A percentile compares a stretch with the other conserved stretches of the same genome.
Evolutionary conservation across 53 echinoderm and acorn worm species (phyloP).

Genomic region (Antedon mediterranea): DNA sequence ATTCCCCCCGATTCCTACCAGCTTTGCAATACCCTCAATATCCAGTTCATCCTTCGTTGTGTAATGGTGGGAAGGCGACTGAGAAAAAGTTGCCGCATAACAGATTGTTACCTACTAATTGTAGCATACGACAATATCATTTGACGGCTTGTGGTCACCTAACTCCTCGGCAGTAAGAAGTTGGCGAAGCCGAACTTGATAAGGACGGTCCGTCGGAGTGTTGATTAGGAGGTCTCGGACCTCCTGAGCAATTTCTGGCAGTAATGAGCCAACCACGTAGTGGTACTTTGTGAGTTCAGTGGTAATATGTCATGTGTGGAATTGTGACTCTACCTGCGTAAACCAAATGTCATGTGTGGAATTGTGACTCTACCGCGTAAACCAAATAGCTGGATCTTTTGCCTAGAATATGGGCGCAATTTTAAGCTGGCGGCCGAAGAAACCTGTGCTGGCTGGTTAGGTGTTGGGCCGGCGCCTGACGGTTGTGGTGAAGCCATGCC

Average conservation of each 20-base stretch:
- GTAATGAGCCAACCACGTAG: background rate
- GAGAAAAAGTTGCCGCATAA: constrained; percentile 9
- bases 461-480: too few species aligned
- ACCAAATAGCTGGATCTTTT: background rate
- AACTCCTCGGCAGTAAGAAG: constrained; percentile 5
- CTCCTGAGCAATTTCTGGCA: background rate
- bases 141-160: background rate
- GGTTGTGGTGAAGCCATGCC: too few species aligned
- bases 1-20: constrained; percentile 5
- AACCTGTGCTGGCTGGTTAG: too few species aligned
- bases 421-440: too few species aligned
- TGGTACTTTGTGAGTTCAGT: background rate
- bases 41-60: background rate
- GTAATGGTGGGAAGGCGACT: constrained; percentile 4
- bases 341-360: too few species aligned
- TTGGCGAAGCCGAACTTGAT: background rate
- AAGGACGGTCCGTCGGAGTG: background rate
- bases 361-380: too few species aligned
- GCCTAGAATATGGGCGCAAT: constrained; percentile 1
- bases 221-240: background rate
- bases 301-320: background rate
- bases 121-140: background rate
- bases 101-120: background rate
- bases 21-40: background rate
- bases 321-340: background rate